Evolutionary conservation across 2,888 invertebrate genomes (phyloP).

Genomic region (Noctua fimbriata): DNA sequence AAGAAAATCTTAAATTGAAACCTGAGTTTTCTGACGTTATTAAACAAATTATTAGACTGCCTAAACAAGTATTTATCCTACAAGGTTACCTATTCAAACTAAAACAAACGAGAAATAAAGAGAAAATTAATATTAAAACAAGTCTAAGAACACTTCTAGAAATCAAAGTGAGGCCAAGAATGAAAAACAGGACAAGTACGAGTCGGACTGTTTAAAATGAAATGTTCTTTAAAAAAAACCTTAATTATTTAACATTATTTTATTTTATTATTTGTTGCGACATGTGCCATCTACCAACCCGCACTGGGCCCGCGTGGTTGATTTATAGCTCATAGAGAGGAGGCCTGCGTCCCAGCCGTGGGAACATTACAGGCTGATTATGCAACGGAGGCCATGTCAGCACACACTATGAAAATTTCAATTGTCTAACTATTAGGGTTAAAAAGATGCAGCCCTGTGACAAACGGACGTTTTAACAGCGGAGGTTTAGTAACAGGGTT

Average conservation of each 20-base stretch:
- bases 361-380: too few species aligned
- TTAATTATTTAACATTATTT: background rate
- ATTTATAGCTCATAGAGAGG: too few species aligned
- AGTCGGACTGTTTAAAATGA: background rate
- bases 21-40: background rate
- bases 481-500: background rate
- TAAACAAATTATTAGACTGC: conserved; percentile 3
- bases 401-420: background rate
- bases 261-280: background rate
- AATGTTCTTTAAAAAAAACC: background rate
- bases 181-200: background rate
- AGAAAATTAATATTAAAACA: background rate
- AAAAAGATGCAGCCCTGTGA: background rate
- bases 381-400: background rate
- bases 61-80: background rate
- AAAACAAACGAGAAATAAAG: background rate
- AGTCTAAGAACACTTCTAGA: background rate
- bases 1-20: background rate
- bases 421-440: background rate
- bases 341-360: too few species aligned
- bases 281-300: too few species aligned
- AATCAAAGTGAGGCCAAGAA: background rate
- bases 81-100: background rate
- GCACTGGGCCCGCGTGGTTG: too few species aligned
- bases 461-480: background rate